These are phyloP conservation scores for Ondatra zibethicus DNA, from an alignment of 2,113 vertebrate species.

Conservation along the genomic window DNA sequence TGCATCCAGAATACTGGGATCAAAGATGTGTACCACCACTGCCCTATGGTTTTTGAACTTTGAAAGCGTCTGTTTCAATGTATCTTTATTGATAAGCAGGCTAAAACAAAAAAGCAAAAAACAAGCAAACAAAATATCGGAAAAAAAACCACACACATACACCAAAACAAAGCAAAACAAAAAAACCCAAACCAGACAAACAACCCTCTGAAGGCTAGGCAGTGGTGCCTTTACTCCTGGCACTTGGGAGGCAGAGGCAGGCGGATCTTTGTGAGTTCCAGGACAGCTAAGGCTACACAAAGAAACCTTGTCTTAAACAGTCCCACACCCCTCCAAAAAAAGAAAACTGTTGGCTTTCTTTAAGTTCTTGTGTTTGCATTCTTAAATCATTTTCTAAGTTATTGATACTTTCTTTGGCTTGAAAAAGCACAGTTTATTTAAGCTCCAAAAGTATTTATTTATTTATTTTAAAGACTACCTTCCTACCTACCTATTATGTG, in stretches of 20 bases:
- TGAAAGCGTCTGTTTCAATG: not conserved
- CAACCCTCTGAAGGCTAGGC: too few species aligned
- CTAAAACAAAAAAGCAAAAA: not conserved
- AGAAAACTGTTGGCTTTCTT: not conserved
- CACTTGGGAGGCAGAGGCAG: not conserved
- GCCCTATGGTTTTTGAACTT: not conserved
- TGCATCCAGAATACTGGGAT: not conserved
- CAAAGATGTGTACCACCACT: not conserved
- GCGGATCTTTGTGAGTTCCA: not conserved
- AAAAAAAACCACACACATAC: not conserved
- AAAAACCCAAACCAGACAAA: too few species aligned
- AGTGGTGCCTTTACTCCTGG: not conserved
- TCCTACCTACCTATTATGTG: too few species aligned
- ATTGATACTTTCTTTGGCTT: not conserved
- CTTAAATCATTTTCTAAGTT: not conserved
- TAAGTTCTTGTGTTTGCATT: conserved; percentile 49
- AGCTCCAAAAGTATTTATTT: conserved; percentile 40
- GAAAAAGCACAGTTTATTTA: not conserved
- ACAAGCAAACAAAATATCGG: too few species aligned
- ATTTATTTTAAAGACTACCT: too few species aligned
- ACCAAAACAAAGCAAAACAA: not conserved
- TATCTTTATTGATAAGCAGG: not conserved
- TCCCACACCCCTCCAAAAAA: not conserved
- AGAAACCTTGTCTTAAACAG: not conserved
- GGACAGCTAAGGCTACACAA: not conserved